Conservation (phyloP, 2,113 vertebrate genomes). For the Tachycineta bicolor region DNA sequence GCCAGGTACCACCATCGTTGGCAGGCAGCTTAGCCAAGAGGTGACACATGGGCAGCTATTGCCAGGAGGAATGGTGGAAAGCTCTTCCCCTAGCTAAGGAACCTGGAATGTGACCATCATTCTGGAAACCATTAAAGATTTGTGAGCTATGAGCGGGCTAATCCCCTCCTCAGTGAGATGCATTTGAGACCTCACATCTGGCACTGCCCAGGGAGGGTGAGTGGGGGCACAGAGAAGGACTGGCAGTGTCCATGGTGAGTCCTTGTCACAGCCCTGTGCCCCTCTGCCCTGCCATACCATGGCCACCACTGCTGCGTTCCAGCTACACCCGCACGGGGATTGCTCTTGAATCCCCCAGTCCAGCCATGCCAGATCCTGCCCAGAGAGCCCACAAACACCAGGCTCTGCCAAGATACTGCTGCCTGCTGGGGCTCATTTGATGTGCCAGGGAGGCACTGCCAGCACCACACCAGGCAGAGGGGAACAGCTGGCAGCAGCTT, state of each 20-base stretch:
- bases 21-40: neutral
- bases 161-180: neutral
- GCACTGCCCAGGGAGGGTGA: accelerated
- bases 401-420: accelerated
- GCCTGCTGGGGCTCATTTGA: accelerated
- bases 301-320: too few relatives aligned
- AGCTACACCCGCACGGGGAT: neutral
- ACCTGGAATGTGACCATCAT: neutral
- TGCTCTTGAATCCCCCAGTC: neutral
- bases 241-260: accelerated
- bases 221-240: neutral
- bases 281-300: neutral
- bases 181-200: accelerated
- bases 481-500: neutral
- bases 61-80: neutral
- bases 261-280: neutral
- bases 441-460: neutral
- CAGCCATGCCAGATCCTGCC: accelerated
- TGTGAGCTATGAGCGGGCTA: accelerated
- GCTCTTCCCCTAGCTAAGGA: neutral
- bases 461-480: neutral
- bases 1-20: neutral
- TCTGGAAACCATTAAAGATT: accelerated
- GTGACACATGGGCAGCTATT: accelerated
- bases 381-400: neutral